These are phyloP conservation scores for Melinaea menophilus DNA, from an alignment of 2,888 invertebrate species.

Conservation along the genomic window DNA sequence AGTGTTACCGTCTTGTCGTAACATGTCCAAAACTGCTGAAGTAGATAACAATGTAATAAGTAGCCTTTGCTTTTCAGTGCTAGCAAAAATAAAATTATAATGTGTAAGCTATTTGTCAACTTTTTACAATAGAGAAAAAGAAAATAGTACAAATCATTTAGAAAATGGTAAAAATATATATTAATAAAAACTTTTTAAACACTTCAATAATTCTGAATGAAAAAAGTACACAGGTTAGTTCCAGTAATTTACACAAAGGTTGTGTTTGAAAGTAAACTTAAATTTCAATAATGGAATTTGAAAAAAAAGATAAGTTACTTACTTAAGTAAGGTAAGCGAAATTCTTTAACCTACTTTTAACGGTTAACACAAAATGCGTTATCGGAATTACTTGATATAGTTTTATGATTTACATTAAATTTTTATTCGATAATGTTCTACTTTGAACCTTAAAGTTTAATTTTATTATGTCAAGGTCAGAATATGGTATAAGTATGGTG, in stretches of 20 bases:
- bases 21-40: not conserved
- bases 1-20: too few relatives aligned
- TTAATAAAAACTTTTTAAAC: too few relatives aligned
- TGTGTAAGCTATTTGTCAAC: too few relatives aligned
- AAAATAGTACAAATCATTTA: too few relatives aligned
- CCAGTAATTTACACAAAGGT: too few relatives aligned
- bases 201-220: too few relatives aligned
- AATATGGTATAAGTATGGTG: too few relatives aligned
- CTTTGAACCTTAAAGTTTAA: too few relatives aligned
- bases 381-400: not conserved
- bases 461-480: too few relatives aligned
- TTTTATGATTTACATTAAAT: not conserved
- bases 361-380: not conserved
- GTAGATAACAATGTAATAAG: not conserved
- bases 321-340: not conserved
- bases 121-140: too few relatives aligned
- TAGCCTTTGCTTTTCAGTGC: not conserved
- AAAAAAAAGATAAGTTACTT: constrained; percentile 6
- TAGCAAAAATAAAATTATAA: not conserved
- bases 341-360: not conserved
- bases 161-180: too few relatives aligned
- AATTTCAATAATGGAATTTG: constrained; percentile 12
- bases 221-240: too few relatives aligned
- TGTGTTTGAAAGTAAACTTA: constrained; percentile 23
- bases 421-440: not conserved